Base-by-base conservation (phyloP, 2,888 invertebrate genomes). In the Drosophila algonquin region DNA sequence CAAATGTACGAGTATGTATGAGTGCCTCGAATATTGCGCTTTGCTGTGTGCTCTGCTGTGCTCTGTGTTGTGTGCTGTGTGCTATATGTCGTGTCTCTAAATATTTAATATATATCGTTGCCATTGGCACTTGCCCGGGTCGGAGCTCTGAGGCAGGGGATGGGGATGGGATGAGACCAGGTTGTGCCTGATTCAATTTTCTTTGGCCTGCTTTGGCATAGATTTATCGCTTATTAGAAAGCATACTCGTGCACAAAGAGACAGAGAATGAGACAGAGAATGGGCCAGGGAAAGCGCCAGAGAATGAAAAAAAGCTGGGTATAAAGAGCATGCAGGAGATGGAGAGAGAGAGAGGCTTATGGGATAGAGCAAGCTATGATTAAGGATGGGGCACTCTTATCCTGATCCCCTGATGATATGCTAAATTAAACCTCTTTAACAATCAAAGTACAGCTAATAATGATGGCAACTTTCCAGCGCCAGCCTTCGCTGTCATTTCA, bases 171-270 rank as follows among this genome's bases (percentile, higher is more conserved):
- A 47, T 9, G 27, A n/a, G 44, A 10, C 40, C 63, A 55, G 59
- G 40, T 53, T 72, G 40, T 56, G 64, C 53, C 61, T 53, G 59
- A 71, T 72, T 63, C 61, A 50, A 63, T 68, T 68, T 68, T 56
- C 52, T 61, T 63, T 63, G 56, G 57, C 59, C 59, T 57, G 57
- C 50, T 59, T 58, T 65, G 57, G 52, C 63, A 54, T 45, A 77
- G 80, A 80, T 77, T 79, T 80, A 79, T 80, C 80, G 73, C 77
- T 77, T 80, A 79, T 79, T 73, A 76, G 54, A 64, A 64, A 40
- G 64, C 56, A 64, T 44, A 16, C 55, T 63, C 44, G 16, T 45
- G 44, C 60, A 50, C 50, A 50, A n/a, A 12, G 48, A 30, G n/a
- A 40, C 10, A 58, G 16, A 50, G 12, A 24, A 5, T 24, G 24